A percentile compares a stretch with the other conserved stretches of the same genome.
Evolutionary conservation across 2,113 vertebrate genomes (phyloP).

Genomic region (Melanerpes formicivorus): DNA sequence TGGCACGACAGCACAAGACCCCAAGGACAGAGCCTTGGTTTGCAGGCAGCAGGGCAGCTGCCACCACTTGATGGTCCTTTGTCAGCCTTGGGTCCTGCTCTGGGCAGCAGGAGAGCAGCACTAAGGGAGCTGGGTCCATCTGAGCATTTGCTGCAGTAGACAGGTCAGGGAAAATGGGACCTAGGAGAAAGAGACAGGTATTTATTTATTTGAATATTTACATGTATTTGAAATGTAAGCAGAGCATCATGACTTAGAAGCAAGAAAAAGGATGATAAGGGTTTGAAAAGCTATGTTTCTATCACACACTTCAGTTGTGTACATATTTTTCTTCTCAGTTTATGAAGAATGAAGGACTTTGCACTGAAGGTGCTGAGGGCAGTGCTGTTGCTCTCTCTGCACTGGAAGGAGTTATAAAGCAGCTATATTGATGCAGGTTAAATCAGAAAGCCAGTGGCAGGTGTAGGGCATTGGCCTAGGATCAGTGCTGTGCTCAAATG

Average conservation of each 20-base stretch:
- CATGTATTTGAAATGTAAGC: background rate
- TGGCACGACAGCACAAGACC: background rate
- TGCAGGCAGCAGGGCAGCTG: background rate
- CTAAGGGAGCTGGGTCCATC: background rate
- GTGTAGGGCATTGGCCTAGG: background rate
- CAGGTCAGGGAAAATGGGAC: background rate
- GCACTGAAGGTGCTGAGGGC: background rate
- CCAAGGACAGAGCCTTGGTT: background rate
- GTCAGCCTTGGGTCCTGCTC: fast-evolving
- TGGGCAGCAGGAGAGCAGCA: background rate
- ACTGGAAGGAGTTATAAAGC: background rate
- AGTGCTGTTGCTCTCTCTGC: background rate
- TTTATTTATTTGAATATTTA: background rate
- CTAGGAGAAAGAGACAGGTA: background rate
- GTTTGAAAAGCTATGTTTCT: background rate
- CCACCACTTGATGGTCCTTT: background rate
- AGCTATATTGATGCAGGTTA: background rate
- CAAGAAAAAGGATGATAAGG: background rate
- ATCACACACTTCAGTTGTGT: background rate
- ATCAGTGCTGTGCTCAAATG: background rate
- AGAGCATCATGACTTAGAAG: background rate
- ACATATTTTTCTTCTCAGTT: fast-evolving
- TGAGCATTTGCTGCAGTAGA: fast-evolving
- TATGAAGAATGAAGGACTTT: background rate
- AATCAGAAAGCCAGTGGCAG: background rate